Conservation (phyloP, 1,140 invertebrate genomes). For the Macrotrachela quadricornifera region DNA sequence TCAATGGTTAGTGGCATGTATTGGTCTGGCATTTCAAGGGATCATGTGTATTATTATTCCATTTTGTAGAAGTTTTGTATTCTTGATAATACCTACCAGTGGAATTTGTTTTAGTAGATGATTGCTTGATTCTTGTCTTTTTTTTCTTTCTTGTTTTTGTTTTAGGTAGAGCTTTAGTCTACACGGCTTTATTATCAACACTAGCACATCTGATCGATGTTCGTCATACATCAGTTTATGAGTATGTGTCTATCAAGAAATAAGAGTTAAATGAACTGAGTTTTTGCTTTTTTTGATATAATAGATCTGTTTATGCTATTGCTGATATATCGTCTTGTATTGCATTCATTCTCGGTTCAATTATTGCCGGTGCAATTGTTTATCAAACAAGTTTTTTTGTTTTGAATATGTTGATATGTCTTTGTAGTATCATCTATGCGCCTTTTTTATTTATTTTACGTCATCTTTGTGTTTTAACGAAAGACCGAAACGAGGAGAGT, state of each 20-base stretch:
- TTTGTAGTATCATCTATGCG: conserved; percentile 75
- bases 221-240: conserved; percentile 60
- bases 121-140: too few species aligned
- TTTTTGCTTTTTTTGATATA: too few species aligned
- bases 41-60: conserved; percentile 86
- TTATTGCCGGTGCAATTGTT: conserved; percentile 87
- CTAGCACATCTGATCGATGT: conserved; percentile 90
- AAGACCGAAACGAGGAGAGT: too few species aligned
- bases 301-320: conserved; percentile 94
- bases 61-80: conserved; percentile 66
- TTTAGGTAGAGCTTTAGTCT: conserved; percentile 95
- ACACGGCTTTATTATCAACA: conserved; percentile 83
- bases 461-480: conserved; percentile 86
- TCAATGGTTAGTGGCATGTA: conserved; percentile 84
- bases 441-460: conserved; percentile 65
- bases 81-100: conserved; percentile 85
- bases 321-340: conserved; percentile 97
- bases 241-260: too few species aligned
- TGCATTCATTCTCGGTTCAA: conserved; percentile 91
- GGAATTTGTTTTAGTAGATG: conserved; percentile 98
- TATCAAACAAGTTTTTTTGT: conserved; percentile 82
- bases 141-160: too few species aligned
- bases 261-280: too few species aligned
- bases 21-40: conserved; percentile 76
- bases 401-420: conserved; percentile 77